Base-by-base conservation (phyloP, 1,140 invertebrate genomes). In the Lethocerus indicus region DNA sequence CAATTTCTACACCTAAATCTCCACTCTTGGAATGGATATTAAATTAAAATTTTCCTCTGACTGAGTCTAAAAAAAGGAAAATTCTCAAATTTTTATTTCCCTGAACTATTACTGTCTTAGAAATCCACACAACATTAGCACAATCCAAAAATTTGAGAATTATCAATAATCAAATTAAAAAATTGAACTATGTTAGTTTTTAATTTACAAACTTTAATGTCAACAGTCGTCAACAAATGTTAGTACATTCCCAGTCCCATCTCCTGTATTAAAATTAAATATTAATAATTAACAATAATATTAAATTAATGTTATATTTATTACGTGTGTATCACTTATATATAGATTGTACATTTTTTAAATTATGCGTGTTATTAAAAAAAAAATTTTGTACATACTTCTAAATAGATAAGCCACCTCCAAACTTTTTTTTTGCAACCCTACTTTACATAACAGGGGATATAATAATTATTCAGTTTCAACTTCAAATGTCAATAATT, bases 281-380 rank as follows among this genome's bases (percentile, higher is more conserved):
- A 32, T 32, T 50, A 16, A 27, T 14, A 43, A 50, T 43, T 50
- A 51, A 51, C 43, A 51, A 45, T 46, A 51, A 51, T 47, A 47
- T 51, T 51, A 51, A 51, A 51, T 51, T 51, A 50, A 41, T 32
- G 23, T 29, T 23, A 35, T 25, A 50, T 25, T 44, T 44, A 43
- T 50, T 24, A 50, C 35, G 46, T 51, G 48, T 41, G 36, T 18
- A 49, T 47, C 44, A 21, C 48, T 45, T 51, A 45, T 37, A 51
- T 42, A 46, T 51, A 51, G 40, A 51, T 51, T 51, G 49, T 51
- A 51, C 49, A 51, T 51, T 51, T 42, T 50, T 42, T 28, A 26
- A 51, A 41, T 32, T 37, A 51, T 46, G 49, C 42, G 46, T 43
- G 46, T 29, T 18, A 47, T 47, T 47, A 48, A 41, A 49, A 48